Base-by-base conservation (phyloP, 2,888 invertebrate genomes). In the Parascotia fuliginaria region DNA sequence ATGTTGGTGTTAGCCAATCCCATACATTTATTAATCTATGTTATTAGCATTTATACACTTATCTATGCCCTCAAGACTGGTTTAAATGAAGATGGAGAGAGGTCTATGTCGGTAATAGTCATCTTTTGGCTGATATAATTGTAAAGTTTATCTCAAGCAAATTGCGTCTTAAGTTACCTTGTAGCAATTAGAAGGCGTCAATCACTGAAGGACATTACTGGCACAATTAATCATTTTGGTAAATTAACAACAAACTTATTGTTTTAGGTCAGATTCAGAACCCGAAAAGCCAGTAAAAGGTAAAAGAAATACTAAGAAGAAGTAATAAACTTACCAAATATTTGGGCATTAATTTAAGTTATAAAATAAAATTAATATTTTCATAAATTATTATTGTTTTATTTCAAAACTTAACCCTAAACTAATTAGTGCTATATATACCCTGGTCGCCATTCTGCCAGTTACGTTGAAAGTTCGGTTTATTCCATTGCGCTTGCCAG, bases 261-360 rank as follows among this genome's bases (percentile, higher is more conserved):
- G 16, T 77, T 77, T 0, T 72, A 90, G 90, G 47, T 89, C 89
- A 1, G 87, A 88, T 31, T 83, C 89, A 2, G 87, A 88, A 45
- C 73, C 80, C 0, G 89, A 89, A 65, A 29, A 73, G 42, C 68
- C 65, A 51, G 56, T 74, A 12, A 89, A 85, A 72, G 75, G 76
- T 31, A 87, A 83, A 70, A 65, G 75, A 3, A 83, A 81, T 15
- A 78, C 67, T 43, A 86, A 81, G 63, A 83, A 83, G 63, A 83
- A 84, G 60, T 76, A 64, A 44, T 14, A 22, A 27, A 3, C 15
- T 13, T n/a, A 24, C n/a, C n/a, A n/a, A n/a, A n/a, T n/a, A n/a
- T n/a, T n/a, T n/a, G 19, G 19, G 24, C 7, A 5, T 27, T 22
- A 9, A 31, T 9, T 27, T 19, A 4, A 0, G 0, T 1, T 38